Conservation (phyloP, 2,888 invertebrate genomes). For the Corbicula japonica region DNA sequence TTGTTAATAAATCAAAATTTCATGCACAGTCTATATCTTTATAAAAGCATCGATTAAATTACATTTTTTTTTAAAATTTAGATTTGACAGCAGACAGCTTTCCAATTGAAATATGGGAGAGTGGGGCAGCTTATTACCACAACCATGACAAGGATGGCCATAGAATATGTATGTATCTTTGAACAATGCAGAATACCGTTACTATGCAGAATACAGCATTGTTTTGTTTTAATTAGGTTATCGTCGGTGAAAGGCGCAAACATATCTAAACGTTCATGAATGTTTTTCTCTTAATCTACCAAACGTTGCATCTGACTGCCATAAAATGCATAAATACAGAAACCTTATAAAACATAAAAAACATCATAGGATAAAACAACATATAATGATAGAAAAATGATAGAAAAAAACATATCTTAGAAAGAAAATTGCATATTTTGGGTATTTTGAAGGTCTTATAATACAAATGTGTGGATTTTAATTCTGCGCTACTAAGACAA, state of each 20-base stretch:
- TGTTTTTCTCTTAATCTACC: background rate
- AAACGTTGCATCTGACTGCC: too few species aligned
- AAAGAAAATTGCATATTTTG: too few species aligned
- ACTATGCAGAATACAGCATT: background rate
- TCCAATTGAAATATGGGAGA: slow-evolving; percentile 91
- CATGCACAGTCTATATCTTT: too few species aligned
- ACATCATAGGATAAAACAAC: too few species aligned
- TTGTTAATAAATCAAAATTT: too few species aligned
- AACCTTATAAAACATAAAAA: too few species aligned
- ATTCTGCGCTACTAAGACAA: background rate
- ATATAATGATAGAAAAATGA: too few species aligned
- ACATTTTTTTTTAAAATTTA: slow-evolving; percentile 65
- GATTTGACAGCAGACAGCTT: slow-evolving; percentile 89
- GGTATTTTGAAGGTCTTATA: too few species aligned
- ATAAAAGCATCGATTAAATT: too few species aligned
- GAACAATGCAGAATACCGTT: background rate
- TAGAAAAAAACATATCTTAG: too few species aligned
- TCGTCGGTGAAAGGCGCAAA: background rate
- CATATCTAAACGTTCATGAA: background rate
- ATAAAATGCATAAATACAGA: too few species aligned
- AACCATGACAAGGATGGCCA: slow-evolving; percentile 93
- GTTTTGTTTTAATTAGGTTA: background rate
- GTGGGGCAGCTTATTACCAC: slow-evolving; percentile 92
- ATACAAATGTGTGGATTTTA: background rate
- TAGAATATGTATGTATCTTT: slow-evolving; percentile 80